phyloP scores from a whole-genome alignment of 37 sponge, comb jelly and placozoan species.

The Sycon ciliatum region DNA sequence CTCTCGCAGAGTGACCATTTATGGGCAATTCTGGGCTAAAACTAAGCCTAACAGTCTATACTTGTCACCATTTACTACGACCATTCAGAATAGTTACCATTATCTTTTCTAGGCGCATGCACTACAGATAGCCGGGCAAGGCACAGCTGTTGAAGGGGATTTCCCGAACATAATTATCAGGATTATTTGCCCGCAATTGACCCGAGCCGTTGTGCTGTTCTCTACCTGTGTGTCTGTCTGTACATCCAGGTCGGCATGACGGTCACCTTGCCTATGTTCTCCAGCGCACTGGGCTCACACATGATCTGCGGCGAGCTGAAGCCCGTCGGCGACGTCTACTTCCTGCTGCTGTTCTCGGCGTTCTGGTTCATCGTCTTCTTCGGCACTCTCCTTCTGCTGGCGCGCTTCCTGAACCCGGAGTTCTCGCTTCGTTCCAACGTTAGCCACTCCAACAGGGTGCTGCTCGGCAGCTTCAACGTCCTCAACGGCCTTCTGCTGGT shows the following conservation, averaged over 20 bases:
- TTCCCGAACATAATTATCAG: too few relatives aligned
- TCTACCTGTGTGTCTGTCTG: too few relatives aligned
- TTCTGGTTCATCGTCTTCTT: constrained; percentile 48
- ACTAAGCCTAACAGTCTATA: too few relatives aligned
- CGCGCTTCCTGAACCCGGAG: background rate
- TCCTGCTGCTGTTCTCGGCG: constrained; percentile 51
- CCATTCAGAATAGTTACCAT: too few relatives aligned
- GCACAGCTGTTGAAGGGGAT: too few relatives aligned
- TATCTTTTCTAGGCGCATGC: too few relatives aligned
- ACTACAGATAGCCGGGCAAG: too few relatives aligned
- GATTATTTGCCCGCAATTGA: too few relatives aligned
- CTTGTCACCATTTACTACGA: too few relatives aligned
- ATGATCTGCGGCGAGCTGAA: background rate
- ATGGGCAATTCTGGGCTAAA: too few relatives aligned
- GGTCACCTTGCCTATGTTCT: constrained; percentile 51
- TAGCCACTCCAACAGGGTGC: constrained; percentile 43
- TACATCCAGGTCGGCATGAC: constrained; percentile 60
- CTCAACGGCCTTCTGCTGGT: constrained; percentile 60
- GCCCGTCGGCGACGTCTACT: constrained; percentile 31
- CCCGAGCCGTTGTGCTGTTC: too few relatives aligned
- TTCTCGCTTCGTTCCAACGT: constrained; percentile 1
- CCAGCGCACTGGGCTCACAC: background rate
- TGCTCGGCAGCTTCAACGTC: constrained; percentile 54
- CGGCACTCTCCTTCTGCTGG: constrained; percentile 31
- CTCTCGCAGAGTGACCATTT: too few relatives aligned